These are phyloP conservation scores for Nomada lathburiana DNA, from an alignment of 2,888 invertebrate genomes.

Conservation along the genomic window DNA sequence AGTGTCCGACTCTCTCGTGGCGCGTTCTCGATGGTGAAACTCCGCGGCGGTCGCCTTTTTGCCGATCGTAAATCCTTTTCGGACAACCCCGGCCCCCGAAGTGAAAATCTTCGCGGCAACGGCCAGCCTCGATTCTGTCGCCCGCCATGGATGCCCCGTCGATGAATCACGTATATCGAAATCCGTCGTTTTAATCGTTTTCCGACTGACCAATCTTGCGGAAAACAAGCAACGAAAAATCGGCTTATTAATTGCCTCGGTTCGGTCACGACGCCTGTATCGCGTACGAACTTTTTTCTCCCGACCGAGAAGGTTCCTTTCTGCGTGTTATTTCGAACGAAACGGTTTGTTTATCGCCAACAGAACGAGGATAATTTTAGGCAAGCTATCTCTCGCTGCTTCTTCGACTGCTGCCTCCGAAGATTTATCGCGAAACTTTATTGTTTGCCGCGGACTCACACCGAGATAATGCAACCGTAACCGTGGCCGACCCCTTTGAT, in stretches of 20 bases:
- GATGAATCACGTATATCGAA: constrained; percentile 50
- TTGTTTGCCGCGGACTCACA: neutral
- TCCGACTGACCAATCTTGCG: neutral
- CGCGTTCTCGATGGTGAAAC: constrained; percentile 64
- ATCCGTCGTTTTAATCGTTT: constrained; percentile 19
- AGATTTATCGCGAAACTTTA: constrained; percentile 15
- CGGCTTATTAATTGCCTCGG: constrained; percentile 5
- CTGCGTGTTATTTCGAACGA: constrained; percentile 3
- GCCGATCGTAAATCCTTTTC: constrained; percentile 67
- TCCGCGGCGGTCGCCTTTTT: constrained; percentile 52
- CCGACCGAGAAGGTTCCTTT: neutral
- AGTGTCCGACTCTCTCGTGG: constrained; percentile 49
- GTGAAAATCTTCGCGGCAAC: constrained; percentile 60
- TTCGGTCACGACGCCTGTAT: too few relatives aligned
- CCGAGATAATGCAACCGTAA: neutral
- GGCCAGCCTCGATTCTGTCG: constrained; percentile 26
- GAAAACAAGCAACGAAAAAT: neutral
- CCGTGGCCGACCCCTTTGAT: too few relatives aligned
- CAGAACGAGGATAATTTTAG: constrained; percentile 21
- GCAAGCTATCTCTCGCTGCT: neutral
- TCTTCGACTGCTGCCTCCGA: neutral
- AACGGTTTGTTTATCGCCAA: constrained; percentile 25
- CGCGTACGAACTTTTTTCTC: neutral
- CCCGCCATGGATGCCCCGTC: constrained; percentile 31
- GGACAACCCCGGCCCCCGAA: constrained; percentile 43